Evolutionary conservation across 92 coral and sea anemone genomes (phyloP).

Genomic region (Bergia puertoricense): DNA sequence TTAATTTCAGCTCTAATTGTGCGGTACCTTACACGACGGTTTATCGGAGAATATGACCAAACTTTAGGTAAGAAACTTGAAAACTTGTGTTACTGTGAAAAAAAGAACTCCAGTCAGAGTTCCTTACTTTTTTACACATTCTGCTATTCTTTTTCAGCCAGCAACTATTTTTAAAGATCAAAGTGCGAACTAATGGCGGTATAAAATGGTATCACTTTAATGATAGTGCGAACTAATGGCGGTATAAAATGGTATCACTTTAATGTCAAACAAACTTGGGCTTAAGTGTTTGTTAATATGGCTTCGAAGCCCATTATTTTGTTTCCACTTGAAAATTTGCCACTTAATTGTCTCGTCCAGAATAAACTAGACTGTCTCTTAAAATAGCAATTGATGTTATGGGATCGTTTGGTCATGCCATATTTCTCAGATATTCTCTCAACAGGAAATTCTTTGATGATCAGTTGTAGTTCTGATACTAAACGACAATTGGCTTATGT

Average conservation of each 20-base stretch:
- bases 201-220: background rate
- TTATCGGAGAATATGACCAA: conserved; percentile 88
- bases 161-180: too few species aligned
- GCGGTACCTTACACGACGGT: conserved; percentile 83
- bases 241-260: background rate
- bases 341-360: background rate
- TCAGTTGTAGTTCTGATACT: too few species aligned
- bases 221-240: background rate
- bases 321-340: background rate
- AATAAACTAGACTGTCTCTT: background rate
- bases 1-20: conserved; percentile 82
- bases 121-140: background rate
- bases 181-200: background rate
- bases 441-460: too few species aligned
- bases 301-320: background rate
- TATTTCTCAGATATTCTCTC: too few species aligned
- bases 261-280: background rate
- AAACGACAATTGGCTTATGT: too few species aligned
- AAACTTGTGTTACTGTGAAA: background rate
- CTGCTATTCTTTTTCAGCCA: background rate
- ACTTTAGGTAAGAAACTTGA: conserved; percentile 66
- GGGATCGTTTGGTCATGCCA: background rate
- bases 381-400: background rate
- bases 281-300: background rate
- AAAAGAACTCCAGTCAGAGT: background rate